Percentiles rank a stretch among this genome's conserved stretches.
These are phyloP conservation scores for Fregata magnificens DNA, from an alignment of 2,113 vertebrate genomes.

Conservation along the genomic window DNA sequence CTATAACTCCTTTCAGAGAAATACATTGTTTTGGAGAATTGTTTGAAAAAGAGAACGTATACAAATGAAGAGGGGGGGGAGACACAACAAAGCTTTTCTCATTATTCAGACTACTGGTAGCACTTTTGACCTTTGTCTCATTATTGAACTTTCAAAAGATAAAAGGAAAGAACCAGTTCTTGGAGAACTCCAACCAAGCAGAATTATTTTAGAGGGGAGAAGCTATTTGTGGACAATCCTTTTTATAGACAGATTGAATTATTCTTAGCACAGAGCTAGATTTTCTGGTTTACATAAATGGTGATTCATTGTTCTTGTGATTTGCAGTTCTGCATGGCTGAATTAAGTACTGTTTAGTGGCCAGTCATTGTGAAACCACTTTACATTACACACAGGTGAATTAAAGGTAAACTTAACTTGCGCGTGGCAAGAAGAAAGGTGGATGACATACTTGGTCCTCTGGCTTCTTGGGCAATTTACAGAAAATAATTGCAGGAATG, in stretches of 20 bases:
- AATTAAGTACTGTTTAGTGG: neutral
- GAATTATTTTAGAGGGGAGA: neutral
- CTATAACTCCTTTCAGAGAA: neutral
- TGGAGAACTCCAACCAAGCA: neutral
- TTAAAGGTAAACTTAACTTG: neutral
- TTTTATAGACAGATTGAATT: conserved; percentile 7
- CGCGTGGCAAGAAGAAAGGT: neutral
- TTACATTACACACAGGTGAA: neutral
- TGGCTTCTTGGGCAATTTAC: neutral
- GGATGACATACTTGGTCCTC: neutral
- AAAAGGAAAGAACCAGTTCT: neutral
- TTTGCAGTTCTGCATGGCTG: neutral
- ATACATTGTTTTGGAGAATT: neutral
- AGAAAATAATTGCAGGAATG: neutral
- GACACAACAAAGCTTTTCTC: neutral
- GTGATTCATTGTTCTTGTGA: conserved; percentile 50
- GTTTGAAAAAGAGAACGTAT: neutral
- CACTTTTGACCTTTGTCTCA: neutral
- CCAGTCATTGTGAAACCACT: neutral
- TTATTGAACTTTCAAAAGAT: neutral
- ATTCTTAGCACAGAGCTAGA: conserved; percentile 21
- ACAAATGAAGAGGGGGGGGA: neutral
- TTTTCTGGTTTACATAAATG: conserved; percentile 43
- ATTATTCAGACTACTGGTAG: neutral
- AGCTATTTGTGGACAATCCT: neutral